Evolutionary conservation across 2,113 vertebrate species (phyloP), one percentile per base, ranked within the genome.

Genomic region (Ailuropoda melanoleuca): DNA sequence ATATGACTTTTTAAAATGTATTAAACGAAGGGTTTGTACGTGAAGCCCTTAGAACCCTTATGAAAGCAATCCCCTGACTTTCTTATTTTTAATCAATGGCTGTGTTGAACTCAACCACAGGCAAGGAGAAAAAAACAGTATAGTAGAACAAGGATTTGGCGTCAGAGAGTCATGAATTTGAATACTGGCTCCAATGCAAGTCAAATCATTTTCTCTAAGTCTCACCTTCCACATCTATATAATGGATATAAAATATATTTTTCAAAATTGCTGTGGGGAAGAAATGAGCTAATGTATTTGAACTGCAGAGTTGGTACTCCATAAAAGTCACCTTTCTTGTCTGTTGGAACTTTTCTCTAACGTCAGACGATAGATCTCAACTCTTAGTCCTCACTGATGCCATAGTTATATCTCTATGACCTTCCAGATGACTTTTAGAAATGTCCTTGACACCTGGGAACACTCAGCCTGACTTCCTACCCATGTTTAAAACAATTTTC

Each of bases 191-290:
- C 15, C 24, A 74, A 62, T 1, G 46, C 1, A 50, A 9, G 29
- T 14, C 48, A 80, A 34, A 77, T 86, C 31, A 68, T 15, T 80
- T 83, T 93, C 15, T 72, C n/a, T 46, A 3, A 55, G 50, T 58
- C n/a, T 88, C 75, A 74, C 12, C 70, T 96, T 96, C 62, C 23
- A 62, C 37, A 87, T 72, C 84, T 96, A 29, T 46, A 56, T 62
- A 95, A n/a, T 78, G 66, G 31, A 60, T 48, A 68, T 83, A 66
- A 39, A 94, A 56, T 29, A 46, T 94, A 55, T 84, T 78, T 95
- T 78, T 29, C 26, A 82, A 93, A 93, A 50, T 62, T 39, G 15
- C 77, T 64, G 0, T 50, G 31, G 68, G 34, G 75, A 84, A 29
- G 50, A 95, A 84, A 68, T 48, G 21, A 77, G 31, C 5, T 62